A percentile compares a stretch with the other conserved stretches of the same genome.
phyloP scores from a whole-genome alignment of 2,888 invertebrate genomes.

The Leptothorax acervorum region DNA sequence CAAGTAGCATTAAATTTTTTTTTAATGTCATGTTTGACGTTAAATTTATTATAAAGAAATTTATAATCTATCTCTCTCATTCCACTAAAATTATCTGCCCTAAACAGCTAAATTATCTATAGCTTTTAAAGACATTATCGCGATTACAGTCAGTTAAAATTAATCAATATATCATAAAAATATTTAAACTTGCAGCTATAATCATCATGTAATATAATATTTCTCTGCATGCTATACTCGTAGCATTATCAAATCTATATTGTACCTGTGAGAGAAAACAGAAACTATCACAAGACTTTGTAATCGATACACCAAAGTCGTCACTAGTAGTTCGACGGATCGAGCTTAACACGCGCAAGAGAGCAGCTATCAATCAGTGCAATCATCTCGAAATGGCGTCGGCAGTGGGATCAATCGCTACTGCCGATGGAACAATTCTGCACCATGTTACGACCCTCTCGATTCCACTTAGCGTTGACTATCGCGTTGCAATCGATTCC shows the following conservation, averaged over 20 bases:
- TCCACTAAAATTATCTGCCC: not conserved
- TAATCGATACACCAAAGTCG: slow-evolving; percentile 45
- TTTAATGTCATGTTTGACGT: not conserved
- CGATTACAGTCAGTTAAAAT: not conserved
- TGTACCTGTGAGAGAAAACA: not conserved
- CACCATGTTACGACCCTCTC: slow-evolving; percentile 62
- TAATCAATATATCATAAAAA: not conserved
- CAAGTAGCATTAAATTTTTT: not conserved
- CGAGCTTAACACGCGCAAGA: slow-evolving; percentile 48
- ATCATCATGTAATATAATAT: not conserved
- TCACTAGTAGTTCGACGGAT: slow-evolving; percentile 58
- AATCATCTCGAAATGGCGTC: slow-evolving; percentile 68
- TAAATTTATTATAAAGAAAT: not conserved
- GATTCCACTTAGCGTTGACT: slow-evolving; percentile 67
- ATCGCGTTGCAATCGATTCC: slow-evolving; percentile 58
- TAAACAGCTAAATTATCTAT: not conserved
- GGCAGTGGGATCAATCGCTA: slow-evolving; percentile 63
- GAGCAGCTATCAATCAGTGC: slow-evolving; percentile 65
- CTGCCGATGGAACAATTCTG: slow-evolving; percentile 55
- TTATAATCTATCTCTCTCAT: not conserved
- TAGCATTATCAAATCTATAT: not conserved
- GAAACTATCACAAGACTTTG: not conserved
- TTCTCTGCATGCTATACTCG: not conserved
- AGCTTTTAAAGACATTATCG: not conserved
- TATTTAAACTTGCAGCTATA: not conserved